phyloP scores from a whole-genome alignment of 2,888 invertebrate species.

The Microctonus brassicae region DNA sequence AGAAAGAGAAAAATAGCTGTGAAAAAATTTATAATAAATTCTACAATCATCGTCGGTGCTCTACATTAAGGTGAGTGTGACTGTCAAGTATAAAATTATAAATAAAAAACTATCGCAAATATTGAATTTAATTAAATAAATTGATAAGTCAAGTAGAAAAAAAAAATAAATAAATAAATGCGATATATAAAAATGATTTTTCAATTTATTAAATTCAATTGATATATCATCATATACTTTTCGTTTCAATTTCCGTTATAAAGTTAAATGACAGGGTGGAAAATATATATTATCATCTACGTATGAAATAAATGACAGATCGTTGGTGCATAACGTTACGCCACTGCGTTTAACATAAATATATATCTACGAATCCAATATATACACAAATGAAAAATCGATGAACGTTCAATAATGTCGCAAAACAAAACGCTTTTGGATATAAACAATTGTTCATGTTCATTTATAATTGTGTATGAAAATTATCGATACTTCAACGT shows the following conservation, averaged over 20 bases:
- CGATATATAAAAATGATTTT: not conserved
- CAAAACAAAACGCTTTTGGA: conserved; percentile 17
- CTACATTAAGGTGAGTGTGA: conserved; percentile 27
- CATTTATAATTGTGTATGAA: not conserved
- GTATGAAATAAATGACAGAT: conserved; percentile 16
- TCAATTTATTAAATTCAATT: not conserved
- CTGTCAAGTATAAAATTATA: not conserved
- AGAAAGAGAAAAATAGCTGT: not conserved
- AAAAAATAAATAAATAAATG: not conserved
- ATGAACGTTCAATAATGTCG: conserved; percentile 26
- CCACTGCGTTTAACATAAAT: not conserved
- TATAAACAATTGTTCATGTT: not conserved
- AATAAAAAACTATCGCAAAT: not conserved
- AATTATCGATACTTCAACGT: not conserved
- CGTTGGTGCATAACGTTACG: conserved; percentile 26
- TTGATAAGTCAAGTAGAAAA: not conserved
- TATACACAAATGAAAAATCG: too few species aligned
- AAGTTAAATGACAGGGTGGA: conserved; percentile 14
- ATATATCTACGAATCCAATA: too few species aligned
- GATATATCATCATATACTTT: not conserved
- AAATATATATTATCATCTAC: conserved; percentile 13
- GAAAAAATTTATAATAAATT: not conserved
- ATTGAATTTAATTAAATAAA: not conserved
- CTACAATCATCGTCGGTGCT: conserved; percentile 1
- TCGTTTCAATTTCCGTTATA: not conserved